A percentile compares a stretch with the other conserved stretches of the same genome.
Conservation (phyloP, 2,113 vertebrate genomes). For the Saguinus midas region DNA sequence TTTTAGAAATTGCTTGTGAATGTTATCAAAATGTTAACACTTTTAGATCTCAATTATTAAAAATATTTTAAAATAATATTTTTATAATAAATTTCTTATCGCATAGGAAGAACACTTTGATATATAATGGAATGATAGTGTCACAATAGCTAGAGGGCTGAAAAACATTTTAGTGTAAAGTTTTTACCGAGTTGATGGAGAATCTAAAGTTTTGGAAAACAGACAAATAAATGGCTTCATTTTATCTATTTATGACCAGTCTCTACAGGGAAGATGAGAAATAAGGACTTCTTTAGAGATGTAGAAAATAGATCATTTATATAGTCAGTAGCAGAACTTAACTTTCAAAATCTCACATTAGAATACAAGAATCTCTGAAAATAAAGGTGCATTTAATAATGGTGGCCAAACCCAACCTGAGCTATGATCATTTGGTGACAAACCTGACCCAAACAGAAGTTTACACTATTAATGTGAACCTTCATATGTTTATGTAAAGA, state of each 20-base stretch:
- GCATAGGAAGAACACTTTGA: not conserved
- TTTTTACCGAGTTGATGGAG: constrained; percentile 36
- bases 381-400: constrained; percentile 27
- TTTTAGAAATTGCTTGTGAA: constrained; percentile 43
- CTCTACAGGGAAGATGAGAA: not conserved
- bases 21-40: constrained; percentile 40
- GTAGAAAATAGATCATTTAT: constrained; percentile 32
- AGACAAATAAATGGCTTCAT: not conserved
- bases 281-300: constrained; percentile 5
- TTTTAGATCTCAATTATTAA: constrained; percentile 39
- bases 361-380: not conserved
- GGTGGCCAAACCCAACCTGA: not conserved
- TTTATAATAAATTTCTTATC: constrained; percentile 6
- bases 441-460: not conserved
- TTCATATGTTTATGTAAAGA: not conserved
- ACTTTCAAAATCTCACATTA: not conserved
- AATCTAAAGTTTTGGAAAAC: constrained; percentile 4
- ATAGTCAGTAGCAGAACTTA: not conserved
- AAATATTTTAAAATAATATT: constrained; percentile 51
- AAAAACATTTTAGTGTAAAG: constrained; percentile 41
- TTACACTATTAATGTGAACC: not conserved
- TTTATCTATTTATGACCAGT: not conserved
- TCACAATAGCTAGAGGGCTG: not conserved
- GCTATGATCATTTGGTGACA: not conserved
- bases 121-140: constrained; percentile 15